phyloP scores from a whole-genome alignment of 2,797 vertebrate genomes.

The Odontamblyopus lacepedii region DNA sequence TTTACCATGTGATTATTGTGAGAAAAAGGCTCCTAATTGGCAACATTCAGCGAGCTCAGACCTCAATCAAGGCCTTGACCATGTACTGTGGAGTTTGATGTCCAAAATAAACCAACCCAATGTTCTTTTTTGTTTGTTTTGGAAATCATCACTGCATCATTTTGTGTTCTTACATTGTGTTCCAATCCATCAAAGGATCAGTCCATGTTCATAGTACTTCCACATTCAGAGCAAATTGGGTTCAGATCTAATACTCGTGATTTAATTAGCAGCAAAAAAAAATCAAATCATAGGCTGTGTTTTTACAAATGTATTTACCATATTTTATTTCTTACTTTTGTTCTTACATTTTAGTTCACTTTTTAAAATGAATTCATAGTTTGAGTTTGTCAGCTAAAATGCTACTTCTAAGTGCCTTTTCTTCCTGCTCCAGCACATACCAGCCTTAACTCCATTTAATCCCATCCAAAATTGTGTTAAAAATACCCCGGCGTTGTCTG shows the following conservation, averaged over 20 bases:
- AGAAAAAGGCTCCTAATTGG: no score
- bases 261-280: background rate
- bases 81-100: background rate
- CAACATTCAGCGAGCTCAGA: background rate
- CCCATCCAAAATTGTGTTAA: slow-evolving; percentile 36
- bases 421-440: slow-evolving; percentile 14
- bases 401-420: background rate
- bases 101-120: background rate
- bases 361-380: background rate
- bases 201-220: background rate
- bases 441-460: slow-evolving; percentile 19
- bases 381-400: background rate
- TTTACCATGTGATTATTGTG: no score
- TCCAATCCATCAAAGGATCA: background rate
- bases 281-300: no score
- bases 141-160: background rate
- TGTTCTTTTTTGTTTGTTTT: background rate
- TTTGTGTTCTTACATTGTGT: background rate
- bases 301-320: background rate
- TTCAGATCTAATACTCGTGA: background rate
- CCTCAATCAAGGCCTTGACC: background rate
- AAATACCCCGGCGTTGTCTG: slow-evolving; percentile 33
- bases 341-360: background rate
- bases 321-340: background rate
- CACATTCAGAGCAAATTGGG: background rate